Evolutionary conservation across 2,797 vertebrate genomes (phyloP), one percentile per base, ranked within the genome.

Genomic region (Gastrophryne carolinensis): DNA sequence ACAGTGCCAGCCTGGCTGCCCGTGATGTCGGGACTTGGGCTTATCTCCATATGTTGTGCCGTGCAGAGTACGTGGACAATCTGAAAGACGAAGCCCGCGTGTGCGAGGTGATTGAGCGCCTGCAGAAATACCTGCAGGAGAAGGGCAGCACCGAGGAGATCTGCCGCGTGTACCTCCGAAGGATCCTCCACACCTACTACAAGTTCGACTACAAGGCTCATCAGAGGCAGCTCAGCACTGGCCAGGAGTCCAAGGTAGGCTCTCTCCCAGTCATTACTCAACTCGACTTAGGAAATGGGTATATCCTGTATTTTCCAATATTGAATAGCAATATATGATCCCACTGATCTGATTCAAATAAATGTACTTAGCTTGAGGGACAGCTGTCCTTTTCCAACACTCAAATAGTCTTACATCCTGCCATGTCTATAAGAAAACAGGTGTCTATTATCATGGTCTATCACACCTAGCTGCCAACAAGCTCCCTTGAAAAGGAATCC

Each of bases 141-240:
- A 95, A 95, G 65, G 95, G 95, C 63, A 91, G 84, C 80, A 95
- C 94, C 0, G 95, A 98, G 67, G 95, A 98, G 84, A 85, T 96
- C 44, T 98, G 95, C 73, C 89, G 95, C 0, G 73, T 95, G 32
- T 96, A 94, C 80, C 80, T 97, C 39, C 90, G 93, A 23, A 89
- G 94, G 66, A 94, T 96, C 78, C 94, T 96, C 86, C 95, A 97
- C 89, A 96, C 95, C 4, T 98, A 96, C 81, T 97, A 98, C 87
- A 97, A 98, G 85, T 98, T 98, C 30, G 95, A 97, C 86, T 98
- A 96, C 84, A 96, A 95, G 84, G 92, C 94, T 27, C 94, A 96
- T 71, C 90, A 93, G 2, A 90, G 93, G 72, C 93, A 91, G 84
- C 87, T 94, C 1, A 92, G 91, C 41, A 88, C 94, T 0, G 91